phyloP scores from a whole-genome alignment of 2,797 vertebrate genomes.

The Menidia menidia region DNA sequence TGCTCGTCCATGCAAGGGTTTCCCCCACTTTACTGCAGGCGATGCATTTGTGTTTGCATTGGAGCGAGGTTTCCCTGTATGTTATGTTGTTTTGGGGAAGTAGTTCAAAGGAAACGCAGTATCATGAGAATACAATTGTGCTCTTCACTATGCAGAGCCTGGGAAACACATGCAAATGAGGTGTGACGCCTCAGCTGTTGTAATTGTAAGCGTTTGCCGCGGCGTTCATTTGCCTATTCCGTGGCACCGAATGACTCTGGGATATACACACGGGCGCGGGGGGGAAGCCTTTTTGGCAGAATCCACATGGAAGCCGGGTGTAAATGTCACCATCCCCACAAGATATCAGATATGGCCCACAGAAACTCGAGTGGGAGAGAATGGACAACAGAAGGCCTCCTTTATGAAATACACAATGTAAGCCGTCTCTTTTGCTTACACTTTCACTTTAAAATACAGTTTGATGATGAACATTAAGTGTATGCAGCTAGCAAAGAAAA shows the following conservation, averaged over 20 bases:
- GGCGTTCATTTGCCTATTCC: conserved; percentile 36
- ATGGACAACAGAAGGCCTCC: not conserved
- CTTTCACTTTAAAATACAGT: conserved; percentile 13
- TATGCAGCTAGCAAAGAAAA: not conserved
- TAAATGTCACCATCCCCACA: conserved; percentile 56
- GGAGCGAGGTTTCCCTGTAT: conserved; percentile 53
- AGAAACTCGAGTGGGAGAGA: conserved; percentile 34
- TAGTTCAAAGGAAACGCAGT: conserved; percentile 55
- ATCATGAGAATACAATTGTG: conserved; percentile 46
- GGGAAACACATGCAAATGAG: conserved; percentile 77
- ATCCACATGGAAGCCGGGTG: conserved; percentile 10
- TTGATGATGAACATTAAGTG: too few species aligned
- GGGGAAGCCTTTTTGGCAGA: conserved; percentile 17
- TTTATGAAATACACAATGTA: conserved; percentile 1
- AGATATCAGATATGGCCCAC: conserved; percentile 32
- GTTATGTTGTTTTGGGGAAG: conserved; percentile 57
- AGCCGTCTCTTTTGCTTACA: conserved; percentile 40
- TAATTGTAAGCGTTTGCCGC: conserved; percentile 50
- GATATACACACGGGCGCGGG: not conserved
- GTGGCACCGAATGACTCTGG: not conserved
- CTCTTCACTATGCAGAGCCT: conserved; percentile 27
- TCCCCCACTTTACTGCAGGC: conserved; percentile 49
- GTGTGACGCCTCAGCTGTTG: conserved; percentile 17
- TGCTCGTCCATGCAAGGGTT: conserved; percentile 57
- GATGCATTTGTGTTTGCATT: conserved; percentile 42